These are phyloP conservation scores for Troglohyphantes excavatus DNA, from an alignment of 2,888 invertebrate genomes.

Conservation along the genomic window DNA sequence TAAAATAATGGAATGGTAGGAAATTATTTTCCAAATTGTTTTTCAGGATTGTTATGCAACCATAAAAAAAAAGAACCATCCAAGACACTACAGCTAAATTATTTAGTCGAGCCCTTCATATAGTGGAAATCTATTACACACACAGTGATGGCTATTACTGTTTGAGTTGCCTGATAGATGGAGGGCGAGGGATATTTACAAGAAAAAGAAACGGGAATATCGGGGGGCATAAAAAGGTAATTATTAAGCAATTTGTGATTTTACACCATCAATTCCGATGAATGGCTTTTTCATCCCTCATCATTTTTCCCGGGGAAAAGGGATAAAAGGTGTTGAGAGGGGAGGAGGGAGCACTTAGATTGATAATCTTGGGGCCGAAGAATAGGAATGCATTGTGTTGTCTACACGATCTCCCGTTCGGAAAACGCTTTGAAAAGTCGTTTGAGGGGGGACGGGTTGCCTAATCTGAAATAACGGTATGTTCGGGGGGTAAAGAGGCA, in stretches of 20 bases:
- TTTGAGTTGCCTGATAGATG: conserved; percentile 30
- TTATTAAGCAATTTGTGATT: conserved; percentile 74
- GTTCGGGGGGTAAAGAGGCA: too few species aligned
- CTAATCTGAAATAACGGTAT: too few species aligned
- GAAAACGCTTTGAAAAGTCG: too few species aligned
- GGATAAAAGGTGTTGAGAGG: conserved; percentile 52
- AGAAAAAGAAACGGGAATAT: background rate
- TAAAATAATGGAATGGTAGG: conserved; percentile 29
- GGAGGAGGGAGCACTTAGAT: conserved; percentile 33
- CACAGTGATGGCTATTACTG: conserved; percentile 41
- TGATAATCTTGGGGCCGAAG: conserved; percentile 38
- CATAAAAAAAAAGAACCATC: conserved; percentile 10
- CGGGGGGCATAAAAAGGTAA: conserved; percentile 46
- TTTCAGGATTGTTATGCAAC: conserved; percentile 34
- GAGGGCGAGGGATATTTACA: background rate
- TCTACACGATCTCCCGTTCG: background rate
- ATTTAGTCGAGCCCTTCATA: conserved; percentile 48
- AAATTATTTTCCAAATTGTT: conserved; percentile 44
- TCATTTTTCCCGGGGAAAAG: conserved; percentile 31
- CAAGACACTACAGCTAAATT: conserved; percentile 34
- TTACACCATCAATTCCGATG: conserved; percentile 73
- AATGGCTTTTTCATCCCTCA: conserved; percentile 63
- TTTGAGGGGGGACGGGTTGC: too few species aligned
- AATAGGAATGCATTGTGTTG: conserved; percentile 40
- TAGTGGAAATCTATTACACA: conserved; percentile 33